Evolutionary conservation across 2,113 vertebrate species (phyloP).

Genomic region (Todiramphus chloris): DNA sequence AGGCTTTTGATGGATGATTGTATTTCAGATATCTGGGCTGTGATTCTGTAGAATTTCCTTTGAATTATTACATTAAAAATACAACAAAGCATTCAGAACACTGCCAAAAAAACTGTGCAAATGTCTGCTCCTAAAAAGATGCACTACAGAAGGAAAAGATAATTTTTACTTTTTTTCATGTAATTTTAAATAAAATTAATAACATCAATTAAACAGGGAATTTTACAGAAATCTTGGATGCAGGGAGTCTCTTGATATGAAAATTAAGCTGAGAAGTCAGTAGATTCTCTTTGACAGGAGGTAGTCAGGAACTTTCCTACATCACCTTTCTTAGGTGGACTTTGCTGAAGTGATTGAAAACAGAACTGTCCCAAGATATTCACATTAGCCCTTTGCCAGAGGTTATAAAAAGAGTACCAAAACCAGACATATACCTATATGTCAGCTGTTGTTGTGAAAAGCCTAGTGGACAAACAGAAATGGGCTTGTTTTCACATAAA

Average conservation of each 20-base stretch:
- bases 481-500: background rate
- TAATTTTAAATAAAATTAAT: background rate
- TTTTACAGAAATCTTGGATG: background rate
- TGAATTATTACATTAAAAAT: slow-evolving; percentile 18
- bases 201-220: background rate
- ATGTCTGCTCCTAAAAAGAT: background rate
- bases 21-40: slow-evolving; percentile 33
- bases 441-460: background rate
- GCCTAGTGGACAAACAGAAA: background rate
- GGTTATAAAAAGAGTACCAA: background rate
- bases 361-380: background rate
- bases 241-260: background rate
- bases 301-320: background rate
- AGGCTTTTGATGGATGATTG: slow-evolving; percentile 46
- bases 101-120: background rate
- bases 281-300: background rate
- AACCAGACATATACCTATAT: background rate
- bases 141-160: background rate
- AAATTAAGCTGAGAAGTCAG: background rate
- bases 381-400: background rate
- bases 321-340: background rate
- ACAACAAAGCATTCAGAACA: background rate
- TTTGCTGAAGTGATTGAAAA: background rate
- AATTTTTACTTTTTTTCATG: background rate
- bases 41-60: background rate